phyloP scores from a whole-genome alignment of 2,113 vertebrate species.

The Podarcis muralis region DNA sequence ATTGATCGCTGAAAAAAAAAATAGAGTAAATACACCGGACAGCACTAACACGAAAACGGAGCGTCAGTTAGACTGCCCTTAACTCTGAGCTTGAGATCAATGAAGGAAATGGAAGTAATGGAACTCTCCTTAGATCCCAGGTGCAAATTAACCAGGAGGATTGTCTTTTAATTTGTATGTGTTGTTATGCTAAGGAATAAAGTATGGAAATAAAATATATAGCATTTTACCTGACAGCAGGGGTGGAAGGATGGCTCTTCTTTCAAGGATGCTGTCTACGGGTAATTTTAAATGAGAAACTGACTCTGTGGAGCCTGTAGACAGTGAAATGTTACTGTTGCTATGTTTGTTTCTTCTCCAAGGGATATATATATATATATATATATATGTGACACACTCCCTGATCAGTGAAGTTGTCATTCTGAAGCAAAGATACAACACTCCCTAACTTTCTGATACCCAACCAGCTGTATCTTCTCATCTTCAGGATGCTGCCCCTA shows the following conservation, averaged over 20 bases:
- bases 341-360: background rate
- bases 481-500: slow-evolving; percentile 34
- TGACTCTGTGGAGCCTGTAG: background rate
- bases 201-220: background rate
- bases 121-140: background rate
- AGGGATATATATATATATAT: background rate
- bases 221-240: background rate
- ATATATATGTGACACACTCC: background rate
- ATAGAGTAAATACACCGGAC: background rate
- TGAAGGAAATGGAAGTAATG: background rate
- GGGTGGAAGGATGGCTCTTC: slow-evolving; percentile 1
- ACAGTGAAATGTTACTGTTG: background rate
- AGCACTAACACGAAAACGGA: background rate
- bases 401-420: slow-evolving; percentile 40
- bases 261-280: slow-evolving; percentile 31
- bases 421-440: background rate
- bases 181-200: background rate
- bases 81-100: background rate
- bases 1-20: no score
- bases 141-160: background rate
- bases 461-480: slow-evolving; percentile 40
- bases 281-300: slow-evolving; percentile 25
- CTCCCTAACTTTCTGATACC: slow-evolving; percentile 37
- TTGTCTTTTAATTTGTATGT: background rate
- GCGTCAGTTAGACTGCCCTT: background rate